A percentile compares a stretch with the other conserved stretches of the same genome.
These are phyloP conservation scores for Emys orbicularis DNA, from an alignment of 2,797 vertebrate species.

Conservation along the genomic window DNA sequence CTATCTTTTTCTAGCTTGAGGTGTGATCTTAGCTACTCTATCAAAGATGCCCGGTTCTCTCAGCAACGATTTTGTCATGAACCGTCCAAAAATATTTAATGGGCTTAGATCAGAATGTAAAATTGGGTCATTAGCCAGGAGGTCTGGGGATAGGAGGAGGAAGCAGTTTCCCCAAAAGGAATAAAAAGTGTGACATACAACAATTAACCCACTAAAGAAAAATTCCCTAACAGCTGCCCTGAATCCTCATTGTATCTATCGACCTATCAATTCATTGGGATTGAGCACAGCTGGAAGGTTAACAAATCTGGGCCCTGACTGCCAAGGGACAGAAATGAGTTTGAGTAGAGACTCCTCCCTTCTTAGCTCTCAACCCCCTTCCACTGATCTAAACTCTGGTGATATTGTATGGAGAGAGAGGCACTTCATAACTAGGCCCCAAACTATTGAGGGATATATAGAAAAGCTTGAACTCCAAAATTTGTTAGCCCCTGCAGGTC, in stretches of 20 bases:
- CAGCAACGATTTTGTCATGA: too few species aligned
- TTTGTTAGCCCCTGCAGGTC: background rate
- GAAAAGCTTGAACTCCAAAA: background rate
- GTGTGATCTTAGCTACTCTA: too few species aligned
- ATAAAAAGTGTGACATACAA: background rate
- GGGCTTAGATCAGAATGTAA: background rate
- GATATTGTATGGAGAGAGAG: background rate
- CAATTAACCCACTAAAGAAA: background rate
- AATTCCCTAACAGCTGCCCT: background rate
- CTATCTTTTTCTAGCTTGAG: background rate
- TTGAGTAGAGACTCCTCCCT: background rate
- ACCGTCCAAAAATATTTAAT: background rate
- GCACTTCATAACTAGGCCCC: background rate
- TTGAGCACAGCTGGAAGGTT: background rate
- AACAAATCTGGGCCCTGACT: background rate
- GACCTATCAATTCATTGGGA: background rate
- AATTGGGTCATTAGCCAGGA: background rate
- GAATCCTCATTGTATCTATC: background rate
- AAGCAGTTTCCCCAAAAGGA: background rate
- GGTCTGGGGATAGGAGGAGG: background rate
- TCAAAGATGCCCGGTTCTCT: too few species aligned
- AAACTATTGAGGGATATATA: background rate
- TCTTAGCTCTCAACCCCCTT: background rate
- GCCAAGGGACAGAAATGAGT: background rate
- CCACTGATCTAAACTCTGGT: background rate